A percentile compares a stretch with the other conserved stretches of the same genome.
Evolutionary conservation across 2,888 invertebrate genomes (phyloP).

Genomic region (Anthrax anthrax): DNA sequence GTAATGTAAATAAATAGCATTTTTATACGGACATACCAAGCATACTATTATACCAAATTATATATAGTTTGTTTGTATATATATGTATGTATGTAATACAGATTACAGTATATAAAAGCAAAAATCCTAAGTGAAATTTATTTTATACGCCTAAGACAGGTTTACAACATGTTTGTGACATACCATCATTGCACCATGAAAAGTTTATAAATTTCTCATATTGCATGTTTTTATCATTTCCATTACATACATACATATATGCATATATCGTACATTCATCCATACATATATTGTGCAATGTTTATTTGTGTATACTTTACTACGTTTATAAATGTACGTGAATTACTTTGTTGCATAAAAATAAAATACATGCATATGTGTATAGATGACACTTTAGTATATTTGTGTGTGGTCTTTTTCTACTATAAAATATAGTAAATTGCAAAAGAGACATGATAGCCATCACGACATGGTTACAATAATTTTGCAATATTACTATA

Average conservation of each 20-base stretch:
- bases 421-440: background rate
- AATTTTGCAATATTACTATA: background rate
- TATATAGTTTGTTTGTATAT: no score
- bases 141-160: slow-evolving; percentile 5
- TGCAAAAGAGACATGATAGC: background rate
- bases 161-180: slow-evolving; percentile 5
- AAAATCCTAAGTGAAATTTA: slow-evolving; percentile 7
- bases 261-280: no score
- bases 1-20: no score
- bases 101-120: no score
- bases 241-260: no score
- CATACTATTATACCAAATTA: no score
- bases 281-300: background rate
- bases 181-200: slow-evolving; percentile 6
- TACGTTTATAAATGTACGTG: no score
- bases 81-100: no score
- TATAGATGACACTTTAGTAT: background rate
- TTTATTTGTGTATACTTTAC: background rate
- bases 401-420: background rate
- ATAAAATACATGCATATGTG: no score
- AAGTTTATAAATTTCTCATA: slow-evolving; percentile 8
- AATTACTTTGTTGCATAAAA: no score
- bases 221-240: slow-evolving; percentile 5
- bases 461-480: background rate
- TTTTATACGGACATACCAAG: no score